Conservation (phyloP, 2,888 invertebrate species). For the Formica aserva region DNA sequence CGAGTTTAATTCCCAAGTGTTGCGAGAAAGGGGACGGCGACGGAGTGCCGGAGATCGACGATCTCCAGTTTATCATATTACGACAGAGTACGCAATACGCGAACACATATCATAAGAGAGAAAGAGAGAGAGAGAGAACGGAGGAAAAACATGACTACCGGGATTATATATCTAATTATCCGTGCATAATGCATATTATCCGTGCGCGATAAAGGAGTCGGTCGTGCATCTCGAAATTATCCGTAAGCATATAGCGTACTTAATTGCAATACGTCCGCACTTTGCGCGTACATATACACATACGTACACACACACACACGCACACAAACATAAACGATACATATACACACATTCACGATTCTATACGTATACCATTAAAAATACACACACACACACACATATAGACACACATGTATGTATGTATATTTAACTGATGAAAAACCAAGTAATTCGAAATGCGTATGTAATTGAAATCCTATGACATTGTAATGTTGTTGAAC, state of each 20-base stretch:
- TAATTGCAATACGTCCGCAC: constrained; percentile 59
- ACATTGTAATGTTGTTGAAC: constrained; percentile 85
- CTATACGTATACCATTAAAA: neutral
- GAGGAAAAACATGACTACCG: constrained; percentile 1
- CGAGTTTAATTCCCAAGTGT: constrained; percentile 38
- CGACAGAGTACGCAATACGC: constrained; percentile 12
- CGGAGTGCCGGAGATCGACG: constrained; percentile 6
- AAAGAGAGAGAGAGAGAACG: neutral
- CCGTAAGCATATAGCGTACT: constrained; percentile 46
- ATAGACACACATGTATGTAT: constrained; percentile 80
- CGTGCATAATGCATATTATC: constrained; percentile 40
- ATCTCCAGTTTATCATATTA: constrained; percentile 19
- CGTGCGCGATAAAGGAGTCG: constrained; percentile 56
- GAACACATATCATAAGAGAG: constrained; percentile 24
- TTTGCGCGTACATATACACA: constrained; percentile 57
- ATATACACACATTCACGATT: constrained; percentile 19
- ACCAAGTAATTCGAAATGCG: constrained; percentile 78
- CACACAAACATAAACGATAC: constrained; percentile 16
- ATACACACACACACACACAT: constrained; percentile 50
- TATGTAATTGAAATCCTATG: constrained; percentile 76
- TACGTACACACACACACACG: constrained; percentile 32
- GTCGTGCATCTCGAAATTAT: constrained; percentile 53
- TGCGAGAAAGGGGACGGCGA: constrained; percentile 26
- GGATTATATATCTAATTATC: constrained; percentile 47
- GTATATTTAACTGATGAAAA: constrained; percentile 81